Conservation (phyloP, 2,888 invertebrate genomes). For the Himalopsyche tibetana region DNA sequence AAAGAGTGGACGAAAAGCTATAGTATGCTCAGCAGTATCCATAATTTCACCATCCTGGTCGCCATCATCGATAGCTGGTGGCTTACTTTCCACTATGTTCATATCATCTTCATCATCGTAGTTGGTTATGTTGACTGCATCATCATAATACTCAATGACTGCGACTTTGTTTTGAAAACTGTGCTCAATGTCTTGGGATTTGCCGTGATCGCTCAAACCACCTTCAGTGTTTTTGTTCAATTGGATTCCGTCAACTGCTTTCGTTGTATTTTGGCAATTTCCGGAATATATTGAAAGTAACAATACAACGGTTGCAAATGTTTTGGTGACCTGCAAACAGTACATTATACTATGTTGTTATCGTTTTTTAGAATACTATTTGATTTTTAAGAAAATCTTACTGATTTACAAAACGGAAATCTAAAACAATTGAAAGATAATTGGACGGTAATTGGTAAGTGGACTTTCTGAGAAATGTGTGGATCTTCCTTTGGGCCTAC, state of each 20-base stretch:
- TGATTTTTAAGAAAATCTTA: too few species aligned
- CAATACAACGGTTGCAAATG: too few species aligned
- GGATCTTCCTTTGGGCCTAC: too few species aligned
- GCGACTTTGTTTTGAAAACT: background rate
- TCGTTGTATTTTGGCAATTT: background rate
- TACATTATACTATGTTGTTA: too few species aligned
- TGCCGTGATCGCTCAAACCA: background rate
- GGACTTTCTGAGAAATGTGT: too few species aligned
- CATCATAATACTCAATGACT: background rate
- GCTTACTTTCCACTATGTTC: background rate
- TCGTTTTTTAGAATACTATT: too few species aligned
- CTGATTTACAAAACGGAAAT: too few species aligned
- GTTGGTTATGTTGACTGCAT: background rate
- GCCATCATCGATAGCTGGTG: background rate
- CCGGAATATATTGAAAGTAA: too few species aligned
- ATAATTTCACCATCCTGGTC: constrained; percentile 52
- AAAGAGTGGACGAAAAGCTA: constrained; percentile 62
- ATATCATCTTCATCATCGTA: background rate
- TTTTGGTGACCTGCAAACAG: too few species aligned
- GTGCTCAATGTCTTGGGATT: background rate
- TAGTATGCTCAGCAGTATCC: constrained; percentile 59
- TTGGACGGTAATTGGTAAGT: too few species aligned
- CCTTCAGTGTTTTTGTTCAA: background rate
- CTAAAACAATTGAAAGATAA: too few species aligned
- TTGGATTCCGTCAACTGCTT: background rate